A percentile compares a stretch with the other conserved stretches of the same genome.
phyloP scores from a whole-genome alignment of 1,140 invertebrate genomes.

The Drosophila willistoni region DNA sequence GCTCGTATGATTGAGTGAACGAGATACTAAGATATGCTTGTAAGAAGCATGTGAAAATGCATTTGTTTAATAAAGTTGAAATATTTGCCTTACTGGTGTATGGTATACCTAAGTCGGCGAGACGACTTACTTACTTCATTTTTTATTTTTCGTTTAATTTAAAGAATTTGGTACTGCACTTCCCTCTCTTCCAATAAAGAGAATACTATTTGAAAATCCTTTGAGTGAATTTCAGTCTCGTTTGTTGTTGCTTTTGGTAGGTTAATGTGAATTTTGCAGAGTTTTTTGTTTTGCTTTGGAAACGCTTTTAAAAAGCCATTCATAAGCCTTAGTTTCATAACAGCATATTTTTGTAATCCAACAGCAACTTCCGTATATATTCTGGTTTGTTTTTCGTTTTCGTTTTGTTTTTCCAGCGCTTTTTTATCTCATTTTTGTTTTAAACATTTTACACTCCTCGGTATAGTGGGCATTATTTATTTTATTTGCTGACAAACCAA shows the following conservation, averaged over 20 bases:
- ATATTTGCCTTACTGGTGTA: no score
- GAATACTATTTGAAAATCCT: background rate
- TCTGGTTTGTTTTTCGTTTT: conserved; percentile 5
- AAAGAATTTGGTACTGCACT: no score
- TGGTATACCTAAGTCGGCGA: no score
- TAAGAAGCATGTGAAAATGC: no score
- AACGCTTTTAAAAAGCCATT: conserved; percentile 77
- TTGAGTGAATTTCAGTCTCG: conserved; percentile 37
- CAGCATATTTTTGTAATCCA: conserved; percentile 67
- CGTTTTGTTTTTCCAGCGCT: conserved; percentile 8
- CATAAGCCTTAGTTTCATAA: conserved; percentile 73
- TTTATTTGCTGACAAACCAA: conserved; percentile 65
- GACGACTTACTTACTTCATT: no score
- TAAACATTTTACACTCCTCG: conserved; percentile 54
- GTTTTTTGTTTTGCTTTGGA: conserved; percentile 60
- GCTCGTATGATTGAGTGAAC: no score
- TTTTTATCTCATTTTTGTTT: conserved; percentile 22
- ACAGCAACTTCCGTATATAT: conserved; percentile 32
- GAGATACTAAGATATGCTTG: no score
- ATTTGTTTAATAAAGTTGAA: no score
- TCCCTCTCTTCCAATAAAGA: no score
- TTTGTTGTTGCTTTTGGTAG: conserved; percentile 29
- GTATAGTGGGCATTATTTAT: conserved; percentile 39
- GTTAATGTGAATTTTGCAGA: conserved; percentile 47
- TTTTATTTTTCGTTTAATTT: background rate